These are phyloP conservation scores for Callionymus lyra DNA, from an alignment of 2,113 vertebrate species.

Conservation along the genomic window DNA sequence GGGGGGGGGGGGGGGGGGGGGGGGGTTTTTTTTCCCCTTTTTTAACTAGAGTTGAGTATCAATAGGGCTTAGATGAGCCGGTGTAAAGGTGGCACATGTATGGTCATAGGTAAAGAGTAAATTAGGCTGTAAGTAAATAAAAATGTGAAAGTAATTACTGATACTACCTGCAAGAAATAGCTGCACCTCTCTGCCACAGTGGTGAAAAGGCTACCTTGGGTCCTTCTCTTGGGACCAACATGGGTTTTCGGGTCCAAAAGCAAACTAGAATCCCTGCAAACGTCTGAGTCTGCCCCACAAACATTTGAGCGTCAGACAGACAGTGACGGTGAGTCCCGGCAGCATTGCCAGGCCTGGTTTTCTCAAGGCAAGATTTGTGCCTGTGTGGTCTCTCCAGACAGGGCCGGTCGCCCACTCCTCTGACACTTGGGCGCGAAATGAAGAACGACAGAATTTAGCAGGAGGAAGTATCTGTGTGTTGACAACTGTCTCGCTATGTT, in stretches of 20 bases:
- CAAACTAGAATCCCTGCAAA: not conserved
- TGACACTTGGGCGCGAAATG: conserved; percentile 50
- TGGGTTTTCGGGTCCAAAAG: not conserved
- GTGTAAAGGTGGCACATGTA: no score
- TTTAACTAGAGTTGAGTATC: no score
- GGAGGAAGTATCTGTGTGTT: conserved; percentile 42
- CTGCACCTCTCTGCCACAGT: not conserved
- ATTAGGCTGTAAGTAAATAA: no score
- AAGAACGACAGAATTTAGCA: conserved; percentile 37
- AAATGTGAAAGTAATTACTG: no score
- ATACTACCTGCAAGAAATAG: no score
- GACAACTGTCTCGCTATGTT: conserved; percentile 30
- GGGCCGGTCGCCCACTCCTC: conserved; percentile 40
- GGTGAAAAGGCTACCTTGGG: not conserved
- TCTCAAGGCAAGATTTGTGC: conserved; percentile 23
- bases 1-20: no score
- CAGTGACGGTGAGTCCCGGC: not conserved
- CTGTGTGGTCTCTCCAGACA: conserved; percentile 38
- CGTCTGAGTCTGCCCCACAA: not conserved
- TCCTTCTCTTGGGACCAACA: not conserved
- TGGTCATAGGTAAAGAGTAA: no score
- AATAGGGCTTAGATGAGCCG: no score
- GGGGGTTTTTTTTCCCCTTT: no score
- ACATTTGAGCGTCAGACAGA: not conserved
- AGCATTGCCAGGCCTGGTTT: conserved; percentile 16